Evolutionary conservation across 2,888 invertebrate genomes (phyloP).

Genomic region (Blera fallax): DNA sequence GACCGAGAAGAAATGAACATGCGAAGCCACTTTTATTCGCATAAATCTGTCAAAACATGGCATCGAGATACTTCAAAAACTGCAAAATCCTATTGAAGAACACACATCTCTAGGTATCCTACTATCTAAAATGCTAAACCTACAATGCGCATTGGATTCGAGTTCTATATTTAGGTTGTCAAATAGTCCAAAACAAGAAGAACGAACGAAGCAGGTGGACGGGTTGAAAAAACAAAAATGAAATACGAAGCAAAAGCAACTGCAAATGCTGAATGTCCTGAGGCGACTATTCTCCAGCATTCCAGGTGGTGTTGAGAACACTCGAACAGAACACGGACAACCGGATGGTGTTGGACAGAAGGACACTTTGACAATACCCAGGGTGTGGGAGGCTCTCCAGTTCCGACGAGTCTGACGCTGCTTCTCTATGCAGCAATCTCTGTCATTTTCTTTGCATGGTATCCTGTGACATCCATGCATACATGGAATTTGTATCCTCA

Average conservation of each 20-base stretch:
- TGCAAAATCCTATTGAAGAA: constrained; percentile 8
- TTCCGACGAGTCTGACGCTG: neutral
- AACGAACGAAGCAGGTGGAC: constrained; percentile 2
- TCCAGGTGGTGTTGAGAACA: constrained; percentile 44
- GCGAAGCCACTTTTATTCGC: constrained; percentile 61
- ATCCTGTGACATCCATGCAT: constrained; percentile 5
- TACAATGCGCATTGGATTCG: constrained; percentile 44
- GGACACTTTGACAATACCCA: constrained; percentile 42
- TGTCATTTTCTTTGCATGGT: constrained; percentile 17
- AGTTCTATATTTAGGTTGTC: constrained; percentile 45
- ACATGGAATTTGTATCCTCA: neutral
- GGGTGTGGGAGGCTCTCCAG: constrained; percentile 31
- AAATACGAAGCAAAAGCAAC: constrained; percentile 1
- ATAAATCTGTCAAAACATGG: constrained; percentile 57
- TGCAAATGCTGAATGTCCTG: constrained; percentile 33
- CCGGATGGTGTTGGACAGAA: constrained; percentile 36
- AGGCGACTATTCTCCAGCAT: constrained; percentile 4
- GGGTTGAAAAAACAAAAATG: neutral
- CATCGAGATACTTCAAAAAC: constrained; percentile 23
- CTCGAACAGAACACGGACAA: constrained; percentile 47
- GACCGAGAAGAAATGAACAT: constrained; percentile 19
- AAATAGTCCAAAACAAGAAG: constrained; percentile 34
- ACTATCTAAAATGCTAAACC: constrained; percentile 55
- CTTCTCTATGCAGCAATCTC: constrained; percentile 1
- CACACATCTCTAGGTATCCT: constrained; percentile 27